Evolutionary conservation across 2,113 vertebrate genomes (phyloP), one percentile per base, ranked within the genome.

Genomic region (Thamnophis sirtalis): DNA sequence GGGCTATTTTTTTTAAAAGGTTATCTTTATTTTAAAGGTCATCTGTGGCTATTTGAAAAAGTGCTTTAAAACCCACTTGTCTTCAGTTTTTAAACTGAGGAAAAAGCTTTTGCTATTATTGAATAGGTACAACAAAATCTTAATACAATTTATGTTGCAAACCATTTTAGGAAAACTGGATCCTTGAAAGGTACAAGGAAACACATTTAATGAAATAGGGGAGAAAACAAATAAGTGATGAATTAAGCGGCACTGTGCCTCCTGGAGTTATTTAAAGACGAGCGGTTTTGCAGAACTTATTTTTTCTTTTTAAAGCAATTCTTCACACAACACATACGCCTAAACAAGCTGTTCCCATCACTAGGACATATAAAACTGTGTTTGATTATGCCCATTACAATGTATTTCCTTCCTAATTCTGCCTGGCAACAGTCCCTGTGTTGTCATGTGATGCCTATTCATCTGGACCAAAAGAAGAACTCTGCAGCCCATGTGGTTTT

Each of bases 321-420:
- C 51, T 94, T 94, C 60, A 58, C 43, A 86, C 92, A 94, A 19
- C 38, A 84, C 86, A 38, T 1, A 0, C 89, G 87, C 49, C 24
- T 84, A 85, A 94, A 92, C 87, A 91, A 93, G 93, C 43, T 92
- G 84, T 93, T 92, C 93, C 38, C 50, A n/a, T 54, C n/a, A 48
- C 88, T 87, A 92, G 88, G 87, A 88, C 38, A 90, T 33, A 33
- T 33, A n/a, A 91, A 91, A 91, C 22, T 92, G 13, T 5, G 95
- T 95, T 90, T 15, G 26, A 91, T 91, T 92, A 92, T 48, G 92
- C 13, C 93, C 94, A 91, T 88, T 17, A 21, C 0, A 88, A 49
- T 90, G 3, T 9, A 95, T 91, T 94, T 94, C 21, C 85, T 94
- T 95, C 93, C 43, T 85, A 28, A 88, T 91, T 95, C 68, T 93